Percentiles rank a stretch among this genome's conserved stretches.
phyloP scores from a whole-genome alignment of 2,888 invertebrate genomes.

The Rhingia rostrata region DNA sequence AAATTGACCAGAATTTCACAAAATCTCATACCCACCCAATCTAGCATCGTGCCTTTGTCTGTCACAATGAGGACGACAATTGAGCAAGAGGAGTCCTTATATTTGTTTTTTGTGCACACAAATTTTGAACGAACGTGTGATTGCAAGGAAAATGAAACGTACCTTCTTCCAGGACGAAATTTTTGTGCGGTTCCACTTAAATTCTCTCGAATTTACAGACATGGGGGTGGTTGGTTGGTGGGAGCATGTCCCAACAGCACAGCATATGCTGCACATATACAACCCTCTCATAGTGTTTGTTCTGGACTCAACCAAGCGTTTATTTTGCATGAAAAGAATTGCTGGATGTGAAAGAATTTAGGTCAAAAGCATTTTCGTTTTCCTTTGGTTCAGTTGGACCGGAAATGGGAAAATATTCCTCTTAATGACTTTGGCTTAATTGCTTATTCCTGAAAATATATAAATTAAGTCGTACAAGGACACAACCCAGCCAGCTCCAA shows the following conservation, averaged over 20 bases:
- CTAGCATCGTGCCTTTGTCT: not conserved
- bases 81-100: slow-evolving; percentile 4
- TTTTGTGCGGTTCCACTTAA: not conserved
- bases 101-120: slow-evolving; percentile 11
- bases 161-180: not conserved
- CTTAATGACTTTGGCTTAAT: slow-evolving; percentile 53
- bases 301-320: slow-evolving; percentile 59
- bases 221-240: not conserved
- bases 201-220: too few species aligned
- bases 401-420: slow-evolving; percentile 54
- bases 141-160: slow-evolving; percentile 16
- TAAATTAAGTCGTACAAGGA: slow-evolving; percentile 21
- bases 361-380: slow-evolving; percentile 53
- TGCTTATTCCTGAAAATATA: slow-evolving; percentile 48
- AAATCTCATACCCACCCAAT: not conserved
- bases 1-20: slow-evolving; percentile 24
- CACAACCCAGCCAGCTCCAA: not conserved
- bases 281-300: slow-evolving; percentile 18
- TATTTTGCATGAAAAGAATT: slow-evolving; percentile 35
- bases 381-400: slow-evolving; percentile 22
- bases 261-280: not conserved
- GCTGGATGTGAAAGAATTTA: slow-evolving; percentile 43
- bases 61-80: not conserved
- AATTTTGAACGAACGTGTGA: slow-evolving; percentile 22
- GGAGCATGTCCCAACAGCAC: slow-evolving; percentile 2